Conservation (phyloP, 2,888 invertebrate species). For the Creontiades dilutus region DNA sequence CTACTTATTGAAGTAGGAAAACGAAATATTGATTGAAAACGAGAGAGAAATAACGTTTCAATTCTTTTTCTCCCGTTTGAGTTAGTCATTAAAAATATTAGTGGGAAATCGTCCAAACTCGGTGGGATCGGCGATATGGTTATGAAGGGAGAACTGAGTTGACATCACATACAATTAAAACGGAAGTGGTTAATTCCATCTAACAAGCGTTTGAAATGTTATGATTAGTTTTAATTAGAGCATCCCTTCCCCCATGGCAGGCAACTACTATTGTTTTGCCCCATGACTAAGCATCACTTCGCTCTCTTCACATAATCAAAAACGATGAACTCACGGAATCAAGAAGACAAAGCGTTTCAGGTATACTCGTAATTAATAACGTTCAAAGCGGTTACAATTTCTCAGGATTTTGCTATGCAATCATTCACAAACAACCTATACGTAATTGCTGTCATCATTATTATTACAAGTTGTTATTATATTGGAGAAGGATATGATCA, state of each 20-base stretch:
- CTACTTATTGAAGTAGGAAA: too few relatives aligned
- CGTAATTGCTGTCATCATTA: too few relatives aligned
- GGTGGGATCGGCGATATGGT: neutral
- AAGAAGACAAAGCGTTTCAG: neutral
- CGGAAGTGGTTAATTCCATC: slow-evolving; percentile 69
- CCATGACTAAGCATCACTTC: slow-evolving; percentile 10
- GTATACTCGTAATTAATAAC: too few relatives aligned
- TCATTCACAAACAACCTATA: too few relatives aligned
- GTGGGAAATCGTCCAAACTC: neutral
- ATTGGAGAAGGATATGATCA: too few relatives aligned
- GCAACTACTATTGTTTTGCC: slow-evolving; percentile 34
- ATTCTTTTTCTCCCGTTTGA: too few relatives aligned
- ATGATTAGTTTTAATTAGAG: slow-evolving; percentile 71
- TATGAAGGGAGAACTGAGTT: slow-evolving; percentile 44
- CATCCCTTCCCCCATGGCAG: slow-evolving; percentile 49
- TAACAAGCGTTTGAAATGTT: slow-evolving; percentile 70
- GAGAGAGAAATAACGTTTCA: too few relatives aligned
- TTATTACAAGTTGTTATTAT: too few relatives aligned
- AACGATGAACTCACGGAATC: neutral
- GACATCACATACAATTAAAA: slow-evolving; percentile 69
- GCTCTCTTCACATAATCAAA: neutral
- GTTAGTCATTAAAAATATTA: too few relatives aligned
- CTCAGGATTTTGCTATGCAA: too few relatives aligned
- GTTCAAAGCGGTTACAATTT: too few relatives aligned
- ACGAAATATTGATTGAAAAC: too few relatives aligned